Evolutionary conservation across 2,797 vertebrate species (phyloP).

Genomic region (Molossus alvarezi): DNA sequence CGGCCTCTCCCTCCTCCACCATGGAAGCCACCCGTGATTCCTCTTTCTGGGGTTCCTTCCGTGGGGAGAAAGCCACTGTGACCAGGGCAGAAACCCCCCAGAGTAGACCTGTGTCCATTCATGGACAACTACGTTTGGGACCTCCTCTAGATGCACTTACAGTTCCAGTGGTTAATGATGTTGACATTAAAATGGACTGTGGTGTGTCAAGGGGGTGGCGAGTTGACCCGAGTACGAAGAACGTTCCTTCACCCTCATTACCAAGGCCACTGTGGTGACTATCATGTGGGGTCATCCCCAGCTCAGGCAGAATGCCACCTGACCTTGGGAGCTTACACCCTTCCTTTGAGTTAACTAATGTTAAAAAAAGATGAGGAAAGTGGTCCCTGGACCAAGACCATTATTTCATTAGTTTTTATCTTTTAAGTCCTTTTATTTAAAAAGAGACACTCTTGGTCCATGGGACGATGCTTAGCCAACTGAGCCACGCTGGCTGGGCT

Average conservation of each 20-base stretch:
- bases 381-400: not conserved
- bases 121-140: not conserved
- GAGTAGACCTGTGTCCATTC: accelerated
- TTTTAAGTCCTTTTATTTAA: constrained; percentile 37
- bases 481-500: too few relatives aligned
- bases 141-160: not conserved
- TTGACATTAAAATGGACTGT: not conserved
- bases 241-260: too few relatives aligned
- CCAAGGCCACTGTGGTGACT: accelerated
- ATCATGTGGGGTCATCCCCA: not conserved
- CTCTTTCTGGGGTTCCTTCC: not conserved
- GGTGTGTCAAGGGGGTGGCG: not conserved
- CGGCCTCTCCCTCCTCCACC: not conserved
- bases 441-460: not conserved
- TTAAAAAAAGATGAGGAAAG: constrained; percentile 47
- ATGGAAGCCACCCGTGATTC: too few relatives aligned
- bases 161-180: not conserved
- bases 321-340: not conserved
- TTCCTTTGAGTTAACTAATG: constrained; percentile 22
- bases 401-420: constrained; percentile 10
- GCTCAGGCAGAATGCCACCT: not conserved
- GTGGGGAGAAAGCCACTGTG: not conserved
- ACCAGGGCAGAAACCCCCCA: not conserved
- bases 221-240: not conserved
- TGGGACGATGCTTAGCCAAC: too few relatives aligned